Evolutionary conservation across 2,888 invertebrate genomes (phyloP).

Genomic region (Eupithecia insigniata): DNA sequence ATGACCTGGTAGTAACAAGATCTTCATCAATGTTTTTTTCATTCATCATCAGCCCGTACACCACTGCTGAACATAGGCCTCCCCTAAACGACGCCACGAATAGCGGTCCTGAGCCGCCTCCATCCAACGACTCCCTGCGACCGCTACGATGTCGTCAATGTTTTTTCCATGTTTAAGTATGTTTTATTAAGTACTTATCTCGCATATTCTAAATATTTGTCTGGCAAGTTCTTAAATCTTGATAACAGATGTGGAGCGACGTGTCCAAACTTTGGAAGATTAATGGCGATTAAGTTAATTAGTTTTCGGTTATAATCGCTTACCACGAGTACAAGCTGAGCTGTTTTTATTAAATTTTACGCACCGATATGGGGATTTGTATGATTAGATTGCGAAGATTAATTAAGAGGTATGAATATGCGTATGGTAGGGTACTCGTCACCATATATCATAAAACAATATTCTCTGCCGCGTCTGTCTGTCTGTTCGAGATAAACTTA

Average conservation of each 20-base stretch:
- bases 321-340: slow-evolving; percentile 27
- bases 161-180: not conserved
- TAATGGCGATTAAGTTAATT: slow-evolving; percentile 63
- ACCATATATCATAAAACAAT: no score
- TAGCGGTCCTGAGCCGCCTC: no score
- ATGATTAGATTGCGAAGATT: not conserved
- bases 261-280: slow-evolving; percentile 57
- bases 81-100: no score
- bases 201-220: slow-evolving; percentile 35
- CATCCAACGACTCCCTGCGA: no score
- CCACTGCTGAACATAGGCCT: no score
- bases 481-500: no score
- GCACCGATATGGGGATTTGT: not conserved
- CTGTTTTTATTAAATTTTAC: slow-evolving; percentile 5
- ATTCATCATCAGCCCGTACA: no score
- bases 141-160: no score
- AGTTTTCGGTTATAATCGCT: slow-evolving; percentile 56
- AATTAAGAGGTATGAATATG: not conserved
- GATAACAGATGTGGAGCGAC: slow-evolving; percentile 50
- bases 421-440: not conserved
- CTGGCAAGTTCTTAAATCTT: slow-evolving; percentile 39
- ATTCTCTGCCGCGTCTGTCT: no score
- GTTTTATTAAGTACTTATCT: not conserved
- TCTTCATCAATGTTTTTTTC: not conserved
- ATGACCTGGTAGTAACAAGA: not conserved